Conservation (phyloP, 2,113 vertebrate species). For the Antennarius striatus region DNA sequence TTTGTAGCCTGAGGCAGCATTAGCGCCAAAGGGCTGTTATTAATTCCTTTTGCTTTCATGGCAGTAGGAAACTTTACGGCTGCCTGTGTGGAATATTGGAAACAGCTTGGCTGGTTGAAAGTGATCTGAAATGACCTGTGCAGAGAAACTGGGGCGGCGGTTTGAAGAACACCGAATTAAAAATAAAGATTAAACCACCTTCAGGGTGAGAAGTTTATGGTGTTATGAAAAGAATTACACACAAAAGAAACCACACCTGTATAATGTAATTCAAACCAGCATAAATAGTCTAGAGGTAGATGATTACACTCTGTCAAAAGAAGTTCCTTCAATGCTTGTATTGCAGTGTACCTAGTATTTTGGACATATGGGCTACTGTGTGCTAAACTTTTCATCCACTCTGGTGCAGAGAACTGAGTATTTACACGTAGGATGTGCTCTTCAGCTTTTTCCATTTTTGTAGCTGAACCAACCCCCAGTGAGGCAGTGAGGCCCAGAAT, state of each 20-base stretch:
- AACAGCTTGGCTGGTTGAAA: slow-evolving; percentile 51
- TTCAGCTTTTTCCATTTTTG: slow-evolving; percentile 80
- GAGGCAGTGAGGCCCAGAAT: slow-evolving; percentile 94
- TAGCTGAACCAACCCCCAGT: slow-evolving; percentile 90
- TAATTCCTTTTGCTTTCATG: slow-evolving; percentile 4
- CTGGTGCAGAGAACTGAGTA: slow-evolving; percentile 6
- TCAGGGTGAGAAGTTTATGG: too few species aligned
- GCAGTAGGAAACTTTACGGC: slow-evolving; percentile 43
- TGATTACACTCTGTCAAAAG: too few species aligned
- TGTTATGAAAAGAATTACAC: too few species aligned
- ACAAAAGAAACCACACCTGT: too few species aligned
- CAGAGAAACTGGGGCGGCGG: slow-evolving; percentile 11
- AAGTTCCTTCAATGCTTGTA: too few species aligned
- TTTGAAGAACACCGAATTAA: neutral
- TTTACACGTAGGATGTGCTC: slow-evolving; percentile 93
- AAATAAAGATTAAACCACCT: neutral
- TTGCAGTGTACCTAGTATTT: too few species aligned
- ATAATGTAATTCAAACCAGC: too few species aligned
- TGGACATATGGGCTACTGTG: too few species aligned
- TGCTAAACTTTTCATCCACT: neutral
- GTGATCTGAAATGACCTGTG: slow-evolving; percentile 3
- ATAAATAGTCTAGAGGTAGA: too few species aligned
- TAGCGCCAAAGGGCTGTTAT: slow-evolving; percentile 26
- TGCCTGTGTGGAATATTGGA: slow-evolving; percentile 50
- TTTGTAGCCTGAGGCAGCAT: neutral